Evolutionary conservation across 2,888 invertebrate species (phyloP).

Genomic region (Chrysolina americana): DNA sequence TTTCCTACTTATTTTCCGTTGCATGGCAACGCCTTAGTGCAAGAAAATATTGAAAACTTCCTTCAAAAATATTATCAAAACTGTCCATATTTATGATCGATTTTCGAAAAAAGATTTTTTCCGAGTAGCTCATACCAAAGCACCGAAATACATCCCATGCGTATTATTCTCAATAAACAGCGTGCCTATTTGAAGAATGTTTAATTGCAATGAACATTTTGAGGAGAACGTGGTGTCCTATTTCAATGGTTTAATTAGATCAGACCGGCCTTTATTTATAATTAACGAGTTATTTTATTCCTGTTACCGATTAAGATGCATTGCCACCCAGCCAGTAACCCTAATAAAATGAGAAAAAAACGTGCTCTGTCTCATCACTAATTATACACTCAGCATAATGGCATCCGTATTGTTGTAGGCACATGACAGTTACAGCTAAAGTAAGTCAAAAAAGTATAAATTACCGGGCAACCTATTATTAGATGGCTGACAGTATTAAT

Average conservation of each 20-base stretch:
- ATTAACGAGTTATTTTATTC: slow-evolving; percentile 23
- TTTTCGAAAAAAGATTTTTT: too few species aligned
- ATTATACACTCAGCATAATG: slow-evolving; percentile 19
- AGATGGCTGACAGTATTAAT: background rate
- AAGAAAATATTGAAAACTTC: too few species aligned
- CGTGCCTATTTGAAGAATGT: background rate
- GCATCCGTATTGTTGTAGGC: slow-evolving; percentile 9
- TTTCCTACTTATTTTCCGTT: too few species aligned
- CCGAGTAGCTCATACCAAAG: too few species aligned
- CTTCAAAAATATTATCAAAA: too few species aligned
- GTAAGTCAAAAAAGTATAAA: background rate
- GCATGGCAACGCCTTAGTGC: too few species aligned
- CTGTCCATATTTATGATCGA: too few species aligned
- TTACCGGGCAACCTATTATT: slow-evolving; percentile 3
- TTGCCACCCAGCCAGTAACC: slow-evolving; percentile 23
- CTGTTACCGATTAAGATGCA: slow-evolving; percentile 18
- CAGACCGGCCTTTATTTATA: slow-evolving; percentile 19
- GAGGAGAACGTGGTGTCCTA: background rate
- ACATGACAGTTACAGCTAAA: background rate
- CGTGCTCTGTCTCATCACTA: background rate
- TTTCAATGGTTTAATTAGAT: slow-evolving; percentile 22
- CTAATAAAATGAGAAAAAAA: slow-evolving; percentile 12
- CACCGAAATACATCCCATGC: too few species aligned
- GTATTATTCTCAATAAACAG: background rate
- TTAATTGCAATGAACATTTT: background rate